Evolutionary conservation across 2,797 vertebrate species (phyloP).

Genomic region (Chaunax sp.): DNA sequence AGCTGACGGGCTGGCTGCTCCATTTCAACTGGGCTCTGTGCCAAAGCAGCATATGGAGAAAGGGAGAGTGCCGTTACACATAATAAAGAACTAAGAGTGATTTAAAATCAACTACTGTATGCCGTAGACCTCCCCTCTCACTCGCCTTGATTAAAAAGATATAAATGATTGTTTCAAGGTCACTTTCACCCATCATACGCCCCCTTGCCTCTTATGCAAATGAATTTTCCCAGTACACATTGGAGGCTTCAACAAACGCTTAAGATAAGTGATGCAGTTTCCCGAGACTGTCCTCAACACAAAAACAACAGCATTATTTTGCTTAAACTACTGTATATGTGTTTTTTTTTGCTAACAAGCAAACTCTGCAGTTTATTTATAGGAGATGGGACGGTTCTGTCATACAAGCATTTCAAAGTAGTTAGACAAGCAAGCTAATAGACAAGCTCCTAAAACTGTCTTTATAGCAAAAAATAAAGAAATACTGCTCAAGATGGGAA

Average conservation of each 20-base stretch:
- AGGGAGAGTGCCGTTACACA: constrained; percentile 9
- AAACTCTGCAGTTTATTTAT: not conserved
- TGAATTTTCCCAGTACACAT: not conserved
- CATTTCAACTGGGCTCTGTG: constrained; percentile 42
- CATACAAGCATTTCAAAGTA: not conserved
- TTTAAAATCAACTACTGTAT: constrained; percentile 6
- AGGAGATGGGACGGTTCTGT: not conserved
- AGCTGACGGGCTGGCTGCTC: constrained; percentile 53
- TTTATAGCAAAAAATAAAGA: not conserved
- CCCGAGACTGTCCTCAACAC: not conserved
- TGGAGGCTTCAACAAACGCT: not conserved
- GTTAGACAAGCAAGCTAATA: not conserved
- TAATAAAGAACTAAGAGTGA: constrained; percentile 3
- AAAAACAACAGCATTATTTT: not conserved
- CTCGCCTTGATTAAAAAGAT: constrained; percentile 14
- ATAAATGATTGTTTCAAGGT: constrained; percentile 3
- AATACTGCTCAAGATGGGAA: no score
- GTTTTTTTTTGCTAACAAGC: not conserved
- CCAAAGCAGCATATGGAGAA: constrained; percentile 46
- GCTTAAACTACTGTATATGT: not conserved
- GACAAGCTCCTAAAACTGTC: not conserved
- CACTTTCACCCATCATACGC: constrained; percentile 2
- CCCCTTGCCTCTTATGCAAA: not conserved
- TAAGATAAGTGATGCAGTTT: not conserved
- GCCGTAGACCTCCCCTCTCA: not conserved